These are phyloP conservation scores for Piscicola geometra DNA, from an alignment of 2,888 invertebrate species.

Conservation along the genomic window DNA sequence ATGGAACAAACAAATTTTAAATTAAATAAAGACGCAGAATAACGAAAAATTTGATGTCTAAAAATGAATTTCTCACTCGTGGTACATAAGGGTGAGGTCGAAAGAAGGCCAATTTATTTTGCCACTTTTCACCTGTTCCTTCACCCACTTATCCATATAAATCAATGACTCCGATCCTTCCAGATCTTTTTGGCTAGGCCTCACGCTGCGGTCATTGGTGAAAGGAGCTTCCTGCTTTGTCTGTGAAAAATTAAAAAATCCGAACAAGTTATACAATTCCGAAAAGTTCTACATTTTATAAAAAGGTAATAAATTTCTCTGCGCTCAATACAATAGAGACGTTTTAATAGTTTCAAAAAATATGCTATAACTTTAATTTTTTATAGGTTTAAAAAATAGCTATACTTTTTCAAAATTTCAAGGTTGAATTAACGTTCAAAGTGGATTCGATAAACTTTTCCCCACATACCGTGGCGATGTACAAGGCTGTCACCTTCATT, in stretches of 20 bases:
- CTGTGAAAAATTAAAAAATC: no score
- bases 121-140: background rate
- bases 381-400: no score
- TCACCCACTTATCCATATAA: background rate
- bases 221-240: background rate
- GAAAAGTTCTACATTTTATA: no score
- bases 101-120: background rate
- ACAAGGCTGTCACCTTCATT: background rate
- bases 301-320: no score
- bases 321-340: no score
- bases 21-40: background rate
- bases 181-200: background rate
- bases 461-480: background rate
- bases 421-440: no score
- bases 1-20: background rate
- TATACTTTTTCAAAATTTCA: no score
- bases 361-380: no score
- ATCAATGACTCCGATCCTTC: background rate
- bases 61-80: background rate
- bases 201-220: background rate
- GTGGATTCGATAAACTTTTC: no score
- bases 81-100: background rate
- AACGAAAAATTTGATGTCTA: background rate
- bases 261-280: no score
- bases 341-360: no score